Base-by-base conservation (phyloP, 1,140 invertebrate species). In the Drosophila sulfurigaster region DNA sequence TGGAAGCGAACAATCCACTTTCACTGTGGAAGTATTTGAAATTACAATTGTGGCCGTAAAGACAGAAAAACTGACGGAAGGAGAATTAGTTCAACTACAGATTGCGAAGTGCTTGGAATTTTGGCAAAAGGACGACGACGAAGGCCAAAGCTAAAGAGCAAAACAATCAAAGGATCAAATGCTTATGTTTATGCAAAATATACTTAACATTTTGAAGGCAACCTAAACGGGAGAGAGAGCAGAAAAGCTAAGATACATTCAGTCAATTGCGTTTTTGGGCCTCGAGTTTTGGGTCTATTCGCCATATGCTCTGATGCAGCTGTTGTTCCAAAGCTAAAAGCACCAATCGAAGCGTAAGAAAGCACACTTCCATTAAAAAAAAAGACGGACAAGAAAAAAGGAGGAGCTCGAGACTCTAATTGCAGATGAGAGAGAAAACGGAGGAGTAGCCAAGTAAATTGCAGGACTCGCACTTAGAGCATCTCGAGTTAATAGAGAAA, bases 351-450 rank as follows among this genome's bases (percentile, higher is more conserved):
- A 41, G 67, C 72, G 56, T 52, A 70, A 43, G 35, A 43, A 74
- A 75, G 60, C 58, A 59, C 64, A 67, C 38, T 59, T 59, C 41
- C 11, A 13, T 43, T 13, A 5, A 13, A 43, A 43, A 43, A 63
- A 51, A 58, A 5, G 52, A 56, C 16, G 8, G 43, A 25, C 49
- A 66, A 16, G 11, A 13, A 15, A 51, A 25, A 56, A 11, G 38
- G 13, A 68, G 45, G 38, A 20, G 20, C 49, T 5, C 28, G 56
- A 25, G 20, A 35, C 46, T 66, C 60, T 78, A 71, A 80, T 78
- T 80, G 75, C 78, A 69, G 76, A 80, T 80, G 78, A 80, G 67
- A 57, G 62, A 11, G 41, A n/a, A 13, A 13, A 25, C 20, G 41
- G n/a, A 43, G 30, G 60, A 54, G 46, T 49, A 30, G 16, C 38